Base-by-base conservation (phyloP, 2,113 vertebrate species). In the Epinephelus moara region DNA sequence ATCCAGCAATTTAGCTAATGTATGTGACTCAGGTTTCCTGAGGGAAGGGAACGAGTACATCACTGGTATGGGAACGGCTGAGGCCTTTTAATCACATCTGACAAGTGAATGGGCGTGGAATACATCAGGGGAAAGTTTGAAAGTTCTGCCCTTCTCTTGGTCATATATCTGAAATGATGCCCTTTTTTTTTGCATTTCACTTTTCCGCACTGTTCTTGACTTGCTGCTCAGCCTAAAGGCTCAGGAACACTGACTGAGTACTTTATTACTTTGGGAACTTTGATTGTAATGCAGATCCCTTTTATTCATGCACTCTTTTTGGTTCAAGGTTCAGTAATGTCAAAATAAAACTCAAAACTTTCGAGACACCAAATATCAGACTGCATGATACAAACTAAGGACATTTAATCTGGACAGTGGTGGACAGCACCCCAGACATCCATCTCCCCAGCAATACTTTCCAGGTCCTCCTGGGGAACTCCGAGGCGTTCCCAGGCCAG, bases 31-130 rank as follows among this genome's bases (percentile, higher is more conserved):
- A 15, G 52, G 69, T 85, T 88, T 83, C 90, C 91, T 77, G 75
- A 82, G 89, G 90, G 90, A 81, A 82, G 78, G 77, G 90, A 87
- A 81, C 55, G 49, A 88, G 91, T 83, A 82, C 85, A 88, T 90
- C 84, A 75, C 82, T 75, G 66, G 55, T 78, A 70, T 62, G 17
- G 71, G 70, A 64, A 64, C 11, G 68, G 71, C 70, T 85, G 73
- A 91, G 69, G 73, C 70, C 74, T 80, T 89, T 92, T 85, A 89
- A 92, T 91, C 89, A 91, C 80, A 57, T 79, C 83, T 90, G 90
- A 90, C 90, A 91, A 87, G 78, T 78, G 79, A 82, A 88, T 81
- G 85, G 71, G 68, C 18, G 60, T 69, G 67, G 77, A 82, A 86
- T 72, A 47, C 83, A 79, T 90, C 67, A 78, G 84, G 74, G 85